phyloP scores from a whole-genome alignment of 2,797 vertebrate genomes.

The Crocodylus rhombifer region DNA sequence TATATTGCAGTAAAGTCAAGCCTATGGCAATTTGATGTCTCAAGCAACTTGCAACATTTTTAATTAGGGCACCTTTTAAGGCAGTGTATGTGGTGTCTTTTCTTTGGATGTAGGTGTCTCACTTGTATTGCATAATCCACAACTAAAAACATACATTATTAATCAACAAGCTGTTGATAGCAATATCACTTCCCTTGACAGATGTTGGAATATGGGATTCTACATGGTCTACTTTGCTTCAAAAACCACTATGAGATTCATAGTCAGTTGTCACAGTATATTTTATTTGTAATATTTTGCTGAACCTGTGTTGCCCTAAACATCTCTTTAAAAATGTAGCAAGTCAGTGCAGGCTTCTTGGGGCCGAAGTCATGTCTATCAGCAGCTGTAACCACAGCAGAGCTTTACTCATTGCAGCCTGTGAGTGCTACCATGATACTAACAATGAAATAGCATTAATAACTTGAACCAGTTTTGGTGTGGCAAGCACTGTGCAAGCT shows the following conservation, averaged over 20 bases:
- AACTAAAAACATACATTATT: too few species aligned
- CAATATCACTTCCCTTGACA: too few species aligned
- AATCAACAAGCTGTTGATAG: too few species aligned
- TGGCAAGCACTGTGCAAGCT: conserved; percentile 9
- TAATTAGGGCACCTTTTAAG: too few species aligned
- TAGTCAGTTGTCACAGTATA: too few species aligned
- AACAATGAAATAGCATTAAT: background rate
- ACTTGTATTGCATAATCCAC: too few species aligned
- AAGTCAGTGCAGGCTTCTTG: conserved; percentile 49
- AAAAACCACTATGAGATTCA: background rate
- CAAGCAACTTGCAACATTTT: background rate
- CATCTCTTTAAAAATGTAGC: background rate
- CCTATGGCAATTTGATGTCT: accelerated
- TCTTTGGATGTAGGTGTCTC: too few species aligned
- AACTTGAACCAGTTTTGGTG: background rate
- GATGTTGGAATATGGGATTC: background rate
- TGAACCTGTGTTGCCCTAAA: background rate
- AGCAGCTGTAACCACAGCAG: background rate
- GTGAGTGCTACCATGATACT: background rate
- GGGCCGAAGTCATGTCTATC: conserved; percentile 13
- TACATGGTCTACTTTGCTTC: background rate
- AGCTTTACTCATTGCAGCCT: conserved; percentile 46
- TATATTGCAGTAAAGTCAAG: background rate
- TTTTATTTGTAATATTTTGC: background rate
- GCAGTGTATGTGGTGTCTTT: too few species aligned